Conservation (phyloP, 1,140 invertebrate genomes). For the Notospermus geniculatus region DNA sequence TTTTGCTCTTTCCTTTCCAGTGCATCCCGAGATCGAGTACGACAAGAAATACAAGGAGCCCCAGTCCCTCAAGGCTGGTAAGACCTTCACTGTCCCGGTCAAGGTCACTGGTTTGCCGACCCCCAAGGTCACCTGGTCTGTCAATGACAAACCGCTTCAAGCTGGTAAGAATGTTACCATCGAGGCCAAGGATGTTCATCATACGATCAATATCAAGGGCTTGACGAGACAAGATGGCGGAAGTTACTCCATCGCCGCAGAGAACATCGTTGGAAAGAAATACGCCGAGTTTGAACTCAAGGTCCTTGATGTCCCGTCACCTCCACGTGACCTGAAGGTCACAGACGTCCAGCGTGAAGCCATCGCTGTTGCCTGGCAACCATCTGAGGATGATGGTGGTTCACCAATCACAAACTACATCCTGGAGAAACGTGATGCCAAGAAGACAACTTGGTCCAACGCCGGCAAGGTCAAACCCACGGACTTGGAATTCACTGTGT, state of each 20-base stretch:
- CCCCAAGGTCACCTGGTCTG: slow-evolving; percentile 71
- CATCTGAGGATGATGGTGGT: slow-evolving; percentile 32
- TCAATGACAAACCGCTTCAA: slow-evolving; percentile 31
- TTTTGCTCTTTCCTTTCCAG: slow-evolving; percentile 23
- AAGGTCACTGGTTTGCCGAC: slow-evolving; percentile 82
- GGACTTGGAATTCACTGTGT: slow-evolving; percentile 71
- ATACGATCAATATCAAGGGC: slow-evolving; percentile 68
- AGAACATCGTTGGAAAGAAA: slow-evolving; percentile 45
- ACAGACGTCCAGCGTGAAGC: slow-evolving; percentile 62
- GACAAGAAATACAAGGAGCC: slow-evolving; percentile 45
- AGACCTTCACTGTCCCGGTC: slow-evolving; percentile 57
- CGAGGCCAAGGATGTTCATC: slow-evolving; percentile 31
- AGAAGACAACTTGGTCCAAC: slow-evolving; percentile 83
- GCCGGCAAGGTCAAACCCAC: slow-evolving; percentile 57
- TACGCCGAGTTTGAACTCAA: slow-evolving; percentile 46
- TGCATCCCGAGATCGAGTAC: slow-evolving; percentile 37
- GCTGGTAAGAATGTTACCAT: slow-evolving; percentile 29
- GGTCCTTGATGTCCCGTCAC: slow-evolving; percentile 45
- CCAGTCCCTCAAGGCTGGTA: slow-evolving; percentile 36
- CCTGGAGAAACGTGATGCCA: slow-evolving; percentile 57
- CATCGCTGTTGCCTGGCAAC: slow-evolving; percentile 27
- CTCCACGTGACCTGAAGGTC: slow-evolving; percentile 26
- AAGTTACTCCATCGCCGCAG: slow-evolving; percentile 62
- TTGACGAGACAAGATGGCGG: slow-evolving; percentile 79
- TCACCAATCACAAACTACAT: slow-evolving; percentile 43